Base-by-base conservation (phyloP, 1,140 invertebrate species). In the Apis mellifera region DNA sequence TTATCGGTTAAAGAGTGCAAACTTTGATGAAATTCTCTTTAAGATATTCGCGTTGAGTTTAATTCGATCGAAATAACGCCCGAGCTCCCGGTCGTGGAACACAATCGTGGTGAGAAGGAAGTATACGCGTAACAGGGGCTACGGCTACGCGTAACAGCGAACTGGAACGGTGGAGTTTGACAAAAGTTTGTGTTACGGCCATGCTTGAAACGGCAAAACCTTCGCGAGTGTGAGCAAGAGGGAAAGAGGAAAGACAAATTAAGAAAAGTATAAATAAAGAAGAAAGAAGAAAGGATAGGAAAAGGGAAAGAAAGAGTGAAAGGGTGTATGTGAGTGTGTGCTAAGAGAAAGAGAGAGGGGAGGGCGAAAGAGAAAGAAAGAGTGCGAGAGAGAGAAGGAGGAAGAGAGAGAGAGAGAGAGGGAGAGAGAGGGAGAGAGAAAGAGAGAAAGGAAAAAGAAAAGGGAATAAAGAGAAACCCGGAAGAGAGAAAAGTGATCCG, bases 11-110 rank as follows among this genome's bases (percentile, higher is more conserved):
- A n/a, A 9, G n/a, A 21, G 12, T 11, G 23, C 1, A 26, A n/a
- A 23, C 9, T 52, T 32, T 52, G 19, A 13, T 54, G 12, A 15
- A 76, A 54, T n/a, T 32, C 23, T 65, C 15, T 17, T 19, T 21
- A 17, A 26, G 21, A 5, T 12, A 5, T 74, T 15, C 8, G 23
- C n/a, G 42, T 48, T 8, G 19, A 15, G 13, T 48, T 60, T 60
- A 19, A 32, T n/a, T 48, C 15, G 42, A 13, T 59, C 13, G 21
- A 23, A 62, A 42, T 26, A 60, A 54, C 54, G 66, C 32, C 48
- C 23, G 50, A 54, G 32, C 26, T 80, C 52, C 70, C 69, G 78
- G 60, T 48, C 50, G 32, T 42, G 59, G 59, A 23, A 79, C 50
- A 50, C 50, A 50, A 73, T 13, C 77, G 57, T 11, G 65, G 13